Conservation (phyloP, 1,140 invertebrate genomes). For the Bombus polaris region DNA sequence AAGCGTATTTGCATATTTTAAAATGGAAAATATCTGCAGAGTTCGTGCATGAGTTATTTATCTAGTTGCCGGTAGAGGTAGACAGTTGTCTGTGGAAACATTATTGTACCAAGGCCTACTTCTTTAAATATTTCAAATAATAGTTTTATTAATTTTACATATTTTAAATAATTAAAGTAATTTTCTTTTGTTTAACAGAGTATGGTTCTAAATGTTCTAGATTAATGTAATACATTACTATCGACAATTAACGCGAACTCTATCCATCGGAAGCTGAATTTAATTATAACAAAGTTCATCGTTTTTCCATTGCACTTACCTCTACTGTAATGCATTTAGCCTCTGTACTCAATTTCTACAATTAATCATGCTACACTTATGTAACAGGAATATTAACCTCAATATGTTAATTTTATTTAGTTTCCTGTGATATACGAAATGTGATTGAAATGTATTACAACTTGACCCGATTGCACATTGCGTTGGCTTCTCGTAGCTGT, state of each 20-base stretch:
- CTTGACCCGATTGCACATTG: conserved; percentile 11
- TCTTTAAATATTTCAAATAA: too few species aligned
- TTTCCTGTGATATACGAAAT: not conserved
- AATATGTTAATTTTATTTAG: conserved; percentile 34
- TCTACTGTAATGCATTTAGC: not conserved
- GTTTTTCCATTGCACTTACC: not conserved
- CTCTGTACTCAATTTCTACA: not conserved
- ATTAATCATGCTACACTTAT: not conserved
- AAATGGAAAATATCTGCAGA: too few species aligned
- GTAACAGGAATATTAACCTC: conserved; percentile 1
- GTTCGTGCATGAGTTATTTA: not conserved
- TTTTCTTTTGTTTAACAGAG: not conserved
- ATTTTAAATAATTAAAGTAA: not conserved
- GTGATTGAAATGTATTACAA: conserved; percentile 4
- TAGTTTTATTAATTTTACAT: not conserved
- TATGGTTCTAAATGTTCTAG: not conserved
- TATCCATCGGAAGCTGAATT: not conserved
- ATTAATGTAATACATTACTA: not conserved
- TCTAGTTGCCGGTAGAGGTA: not conserved
- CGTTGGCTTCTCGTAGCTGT: conserved; percentile 11
- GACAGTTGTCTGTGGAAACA: not conserved
- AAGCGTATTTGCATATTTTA: too few species aligned
- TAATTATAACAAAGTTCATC: not conserved
- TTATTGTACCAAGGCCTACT: not conserved
- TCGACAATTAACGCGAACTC: not conserved